Evolutionary conservation across 2,113 vertebrate species (phyloP), one percentile per base, ranked within the genome.

Genomic region (Uria lomvia): DNA sequence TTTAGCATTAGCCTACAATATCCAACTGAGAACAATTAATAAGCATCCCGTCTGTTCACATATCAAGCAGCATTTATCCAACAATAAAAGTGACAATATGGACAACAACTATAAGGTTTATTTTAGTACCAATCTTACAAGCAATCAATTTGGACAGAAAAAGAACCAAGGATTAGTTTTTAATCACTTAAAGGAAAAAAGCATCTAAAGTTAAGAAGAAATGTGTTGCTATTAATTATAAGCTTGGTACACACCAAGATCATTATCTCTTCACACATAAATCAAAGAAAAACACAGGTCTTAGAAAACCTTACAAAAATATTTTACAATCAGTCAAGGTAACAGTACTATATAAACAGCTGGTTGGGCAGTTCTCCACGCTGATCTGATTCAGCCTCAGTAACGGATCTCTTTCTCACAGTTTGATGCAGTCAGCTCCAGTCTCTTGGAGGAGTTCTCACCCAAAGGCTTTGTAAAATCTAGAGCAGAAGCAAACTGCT

Each of bases 41-140:
- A 94, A 85, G 34, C 40, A 90, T 55, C 42, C 49, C 4, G 4
- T 94, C 86, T 94, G 76, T 81, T 92, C 60, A 70, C 23, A 36
- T 60, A 91, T 72, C 68, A 89, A 85, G 45, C 53, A 89, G 68
- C 73, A 94, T 91, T 96, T 79, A 91, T 42, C 53, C 62, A 87
- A 89, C 77, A 92, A 86, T 40, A 85, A 75, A 72, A 95, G 45
- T 62, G 70, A 87, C 73, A 95, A 59, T 30, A 91, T 4, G 13
- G 77, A 26, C 45, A 91, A 76, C 19, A 92, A 58, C 47, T 55
- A n/a, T 6, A 34, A 53, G 15, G 58, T 83, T 93, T 83, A 92
- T 87, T 95, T 91, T 73, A 62, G 29, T 60, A 89, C 65, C 32
- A 85, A 42, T 53, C 80, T 94, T 76, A 73, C 22, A 85, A 30